Evolutionary conservation across 92 coral and sea anemone genomes (phyloP).

Genomic region (Bergia sp.): DNA sequence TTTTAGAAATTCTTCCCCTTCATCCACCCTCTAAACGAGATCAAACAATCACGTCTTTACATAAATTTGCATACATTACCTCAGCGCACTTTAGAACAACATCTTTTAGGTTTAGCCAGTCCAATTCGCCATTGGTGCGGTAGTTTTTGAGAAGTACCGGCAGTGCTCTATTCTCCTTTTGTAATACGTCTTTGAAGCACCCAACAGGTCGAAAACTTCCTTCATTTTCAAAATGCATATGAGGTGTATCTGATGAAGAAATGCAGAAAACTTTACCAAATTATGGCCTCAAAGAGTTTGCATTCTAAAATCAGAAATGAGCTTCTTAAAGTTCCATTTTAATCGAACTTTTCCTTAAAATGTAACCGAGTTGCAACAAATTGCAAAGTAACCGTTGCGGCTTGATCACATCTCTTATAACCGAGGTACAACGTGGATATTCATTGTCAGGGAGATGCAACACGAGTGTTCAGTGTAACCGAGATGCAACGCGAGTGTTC

Average conservation of each 20-base stretch:
- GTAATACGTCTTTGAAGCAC: slow-evolving; percentile 1
- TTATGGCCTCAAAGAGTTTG: not conserved
- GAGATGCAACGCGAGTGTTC: too few relatives aligned
- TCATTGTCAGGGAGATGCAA: too few relatives aligned
- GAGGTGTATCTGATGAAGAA: slow-evolving; percentile 12
- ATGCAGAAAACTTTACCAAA: not conserved
- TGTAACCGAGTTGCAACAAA: too few relatives aligned
- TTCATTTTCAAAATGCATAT: slow-evolving; percentile 13
- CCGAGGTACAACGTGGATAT: too few relatives aligned
- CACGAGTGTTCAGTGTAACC: too few relatives aligned
- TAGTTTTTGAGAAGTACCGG: slow-evolving; percentile 21
- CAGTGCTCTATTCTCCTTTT: slow-evolving; percentile 13
- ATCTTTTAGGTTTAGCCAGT: slow-evolving; percentile 7
- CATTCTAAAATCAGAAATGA: not conserved
- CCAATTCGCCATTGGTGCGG: slow-evolving; percentile 13
- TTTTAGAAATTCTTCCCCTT: too few relatives aligned
- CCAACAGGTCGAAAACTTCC: slow-evolving; percentile 12
- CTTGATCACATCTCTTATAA: too few relatives aligned
- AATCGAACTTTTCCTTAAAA: too few relatives aligned
- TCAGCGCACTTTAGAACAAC: slow-evolving; percentile 18
- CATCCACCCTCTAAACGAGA: too few relatives aligned
- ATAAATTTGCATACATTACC: not conserved
- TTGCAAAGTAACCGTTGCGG: too few relatives aligned
- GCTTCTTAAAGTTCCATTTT: too few relatives aligned
- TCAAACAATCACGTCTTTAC: not conserved